Base-by-base conservation (phyloP, 92 coral and sea anemone species). In the Zoanthus sansibaricus region DNA sequence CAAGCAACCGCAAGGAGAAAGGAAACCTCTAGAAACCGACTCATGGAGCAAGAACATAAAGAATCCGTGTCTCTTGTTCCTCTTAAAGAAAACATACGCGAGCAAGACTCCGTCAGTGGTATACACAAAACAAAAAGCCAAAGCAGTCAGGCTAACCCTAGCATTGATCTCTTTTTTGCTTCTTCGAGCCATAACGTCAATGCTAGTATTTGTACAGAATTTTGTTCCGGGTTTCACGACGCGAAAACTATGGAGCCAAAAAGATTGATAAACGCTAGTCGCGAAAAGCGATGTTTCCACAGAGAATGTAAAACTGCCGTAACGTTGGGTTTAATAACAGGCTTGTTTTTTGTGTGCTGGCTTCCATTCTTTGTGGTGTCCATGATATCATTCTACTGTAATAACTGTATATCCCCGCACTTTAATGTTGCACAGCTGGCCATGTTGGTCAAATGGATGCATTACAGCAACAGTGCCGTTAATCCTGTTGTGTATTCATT, bases 301-400 rank as follows among this genome's bases (percentile, higher is more conserved):
- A 80, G 46, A 80, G 85, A 80, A 49, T 45, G 75, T 18, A 80
- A 46, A 71, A 80, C 85, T 80, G 85, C 85, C 0, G 66, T 80
- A 80, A 80, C 85, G 8, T 59, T 80, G 25, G 85, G 61, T 10
- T n/a, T 80, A 20, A 80, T 80, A 7, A 80, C 85, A 20, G 75
- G 85, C n/a, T 20, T 80, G 10, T 80, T 80, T 30, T 80, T 80
- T 62, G 85, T 62, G 14, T 80, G 85, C 44, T 80, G 85, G 85
- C 44, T 80, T 44, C 85, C 85, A 7, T 80, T 80, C 46, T 80
- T 80, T 33, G 85, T 80, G 0, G 73, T 80, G 7, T 80, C 85
- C 20, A 74, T 80, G 59, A 80, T 80, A n/a, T 80, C 85, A 66
- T 80, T 80, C 74, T 80, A 80, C 85, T 80, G 85, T 30, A 80